Percentiles rank a stretch among this genome's conserved stretches.
Conservation (phyloP, 1,140 invertebrate genomes). For the Plutomurus gul region DNA sequence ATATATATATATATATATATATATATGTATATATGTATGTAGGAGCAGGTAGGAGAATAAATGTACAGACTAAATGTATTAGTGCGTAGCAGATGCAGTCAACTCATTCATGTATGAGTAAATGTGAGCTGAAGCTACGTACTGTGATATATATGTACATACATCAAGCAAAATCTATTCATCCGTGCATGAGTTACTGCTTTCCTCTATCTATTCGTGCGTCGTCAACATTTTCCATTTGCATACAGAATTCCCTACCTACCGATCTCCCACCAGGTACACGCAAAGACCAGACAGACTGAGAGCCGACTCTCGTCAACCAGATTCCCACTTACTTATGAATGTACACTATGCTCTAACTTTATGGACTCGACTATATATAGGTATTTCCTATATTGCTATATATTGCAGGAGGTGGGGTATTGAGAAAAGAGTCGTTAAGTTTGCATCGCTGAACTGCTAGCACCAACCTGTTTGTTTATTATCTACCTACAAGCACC, state of each 20-base stretch:
- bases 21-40: too few relatives aligned
- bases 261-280: background rate
- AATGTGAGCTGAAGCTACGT: background rate
- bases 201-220: background rate
- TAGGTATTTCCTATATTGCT: too few relatives aligned
- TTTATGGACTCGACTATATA: too few relatives aligned
- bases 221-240: background rate
- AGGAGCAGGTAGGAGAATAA: background rate
- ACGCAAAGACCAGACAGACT: too few relatives aligned
- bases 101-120: constrained; percentile 2
- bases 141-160: background rate
- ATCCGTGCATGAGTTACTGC: constrained; percentile 22
- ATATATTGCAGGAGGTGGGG: too few relatives aligned
- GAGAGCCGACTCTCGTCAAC: background rate
- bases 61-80: background rate
- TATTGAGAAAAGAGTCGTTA: too few relatives aligned
- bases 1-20: too few relatives aligned
- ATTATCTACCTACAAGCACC: background rate
- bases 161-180: constrained; percentile 19
- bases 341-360: too few relatives aligned
- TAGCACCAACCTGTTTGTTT: constrained; percentile 18
- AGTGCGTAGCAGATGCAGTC: constrained; percentile 14
- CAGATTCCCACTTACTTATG: background rate
- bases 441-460: background rate
- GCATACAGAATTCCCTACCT: background rate